A percentile compares a stretch with the other conserved stretches of the same genome.
phyloP scores from a whole-genome alignment of 2,113 vertebrate species.

The Saccopteryx bilineata region DNA sequence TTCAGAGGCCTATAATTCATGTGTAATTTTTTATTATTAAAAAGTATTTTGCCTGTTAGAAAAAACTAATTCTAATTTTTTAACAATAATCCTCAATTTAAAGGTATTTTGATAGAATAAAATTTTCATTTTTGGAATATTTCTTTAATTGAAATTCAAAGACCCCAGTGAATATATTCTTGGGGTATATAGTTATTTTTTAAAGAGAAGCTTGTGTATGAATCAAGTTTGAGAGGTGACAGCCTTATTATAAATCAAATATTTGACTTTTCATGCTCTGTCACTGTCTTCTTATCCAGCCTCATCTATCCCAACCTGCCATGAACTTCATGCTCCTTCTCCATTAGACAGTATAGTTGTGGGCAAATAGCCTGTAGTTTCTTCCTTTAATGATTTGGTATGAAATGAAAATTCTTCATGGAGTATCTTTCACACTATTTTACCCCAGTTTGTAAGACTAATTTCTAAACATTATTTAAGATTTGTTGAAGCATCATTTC shows the following conservation, averaged over 20 bases:
- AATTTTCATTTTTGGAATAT: slow-evolving; percentile 34
- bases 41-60: not conserved
- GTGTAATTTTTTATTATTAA: slow-evolving; percentile 1
- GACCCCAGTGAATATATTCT: not conserved
- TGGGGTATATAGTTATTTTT: not conserved
- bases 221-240: not conserved
- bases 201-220: not conserved
- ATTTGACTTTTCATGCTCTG: not conserved
- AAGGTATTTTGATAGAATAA: not conserved
- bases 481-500: not conserved
- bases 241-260: not conserved
- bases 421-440: not conserved
- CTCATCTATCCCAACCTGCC: not conserved
- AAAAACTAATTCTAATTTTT: not conserved
- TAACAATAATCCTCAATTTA: not conserved
- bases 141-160: slow-evolving; percentile 26
- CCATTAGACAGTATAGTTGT: not conserved
- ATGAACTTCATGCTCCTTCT: not conserved
- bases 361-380: not conserved
- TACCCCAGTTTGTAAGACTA: not conserved
- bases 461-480: not conserved
- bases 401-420: not conserved
- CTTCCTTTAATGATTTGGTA: not conserved
- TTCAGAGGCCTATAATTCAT: not conserved
- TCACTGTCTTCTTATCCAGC: not conserved